A percentile compares a stretch with the other conserved stretches of the same genome.
Evolutionary conservation across 2,888 invertebrate genomes (phyloP).

Genomic region (Calliphora vomitoria): DNA sequence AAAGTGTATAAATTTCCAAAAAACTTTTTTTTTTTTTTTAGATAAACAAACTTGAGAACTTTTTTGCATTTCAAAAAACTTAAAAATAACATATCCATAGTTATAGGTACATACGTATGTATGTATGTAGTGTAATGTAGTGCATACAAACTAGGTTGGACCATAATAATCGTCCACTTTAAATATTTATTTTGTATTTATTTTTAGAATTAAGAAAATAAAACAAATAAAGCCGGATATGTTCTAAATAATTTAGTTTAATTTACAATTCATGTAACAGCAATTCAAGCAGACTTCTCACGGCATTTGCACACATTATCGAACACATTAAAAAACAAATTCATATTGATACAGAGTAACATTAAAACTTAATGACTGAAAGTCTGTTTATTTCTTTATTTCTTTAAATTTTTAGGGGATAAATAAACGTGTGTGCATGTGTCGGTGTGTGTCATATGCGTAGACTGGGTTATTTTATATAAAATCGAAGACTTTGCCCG

Average conservation of each 20-base stretch:
- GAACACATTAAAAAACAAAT: not conserved
- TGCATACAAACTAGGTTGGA: too few species aligned
- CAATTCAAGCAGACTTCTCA: not conserved
- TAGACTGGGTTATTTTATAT: not conserved
- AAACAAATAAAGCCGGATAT: not conserved
- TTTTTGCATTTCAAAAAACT: too few species aligned
- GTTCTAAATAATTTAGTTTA: not conserved
- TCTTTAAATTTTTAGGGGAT: not conserved
- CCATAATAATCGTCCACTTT: too few species aligned
- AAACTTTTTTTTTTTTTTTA: too few species aligned
- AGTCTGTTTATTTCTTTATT: not conserved
- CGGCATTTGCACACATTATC: not conserved
- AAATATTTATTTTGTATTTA: too few species aligned
- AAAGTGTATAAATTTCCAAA: too few species aligned
- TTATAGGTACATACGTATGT: too few species aligned
- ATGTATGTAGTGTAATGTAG: too few species aligned
- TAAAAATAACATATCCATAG: too few species aligned
- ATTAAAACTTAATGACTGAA: constrained; percentile 11
- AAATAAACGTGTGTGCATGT: not conserved
- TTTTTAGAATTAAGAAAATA: not conserved
- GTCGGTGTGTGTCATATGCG: not conserved
- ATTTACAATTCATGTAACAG: not conserved
- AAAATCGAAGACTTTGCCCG: too few species aligned
- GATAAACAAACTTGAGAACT: too few species aligned
- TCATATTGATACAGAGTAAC: constrained; percentile 4